Evolutionary conservation across 2,113 vertebrate species (phyloP).

Genomic region (Sinocyclocheilus anshuiensis): DNA sequence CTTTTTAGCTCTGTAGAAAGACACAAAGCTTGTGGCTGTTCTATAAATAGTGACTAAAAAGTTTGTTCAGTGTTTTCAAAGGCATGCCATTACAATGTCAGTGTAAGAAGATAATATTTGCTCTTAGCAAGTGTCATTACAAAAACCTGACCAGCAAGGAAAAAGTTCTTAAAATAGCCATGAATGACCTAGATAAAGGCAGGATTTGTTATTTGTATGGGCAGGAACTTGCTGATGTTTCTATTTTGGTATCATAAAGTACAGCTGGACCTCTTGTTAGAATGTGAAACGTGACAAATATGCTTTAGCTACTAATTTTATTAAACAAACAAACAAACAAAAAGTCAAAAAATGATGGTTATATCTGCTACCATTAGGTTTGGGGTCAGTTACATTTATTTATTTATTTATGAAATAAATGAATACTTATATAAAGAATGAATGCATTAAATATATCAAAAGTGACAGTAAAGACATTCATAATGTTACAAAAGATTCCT

Average conservation of each 20-base stretch:
- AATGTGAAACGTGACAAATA: neutral
- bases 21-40: slow-evolving; percentile 50
- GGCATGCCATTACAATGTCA: slow-evolving; percentile 32
- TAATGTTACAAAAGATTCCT: no score
- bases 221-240: slow-evolving; percentile 33
- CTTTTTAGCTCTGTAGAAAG: slow-evolving; percentile 64
- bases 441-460: no score
- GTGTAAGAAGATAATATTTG: slow-evolving; percentile 65
- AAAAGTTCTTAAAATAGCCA: slow-evolving; percentile 71
- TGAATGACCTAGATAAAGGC: slow-evolving; percentile 61
- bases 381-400: no score
- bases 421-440: no score
- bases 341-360: neutral
- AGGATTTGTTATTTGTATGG: slow-evolving; percentile 39
- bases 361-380: no score
- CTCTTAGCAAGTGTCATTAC: slow-evolving; percentile 67
- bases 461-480: no score
- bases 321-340: neutral
- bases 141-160: slow-evolving; percentile 55
- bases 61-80: slow-evolving; percentile 48
- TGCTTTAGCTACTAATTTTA: neutral
- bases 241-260: slow-evolving; percentile 38
- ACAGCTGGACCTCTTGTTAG: neutral
- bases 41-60: slow-evolving; percentile 66
- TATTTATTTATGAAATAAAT: no score